Conservation (phyloP, 1,140 invertebrate species). For the Muscidifurax raptorellus region DNA sequence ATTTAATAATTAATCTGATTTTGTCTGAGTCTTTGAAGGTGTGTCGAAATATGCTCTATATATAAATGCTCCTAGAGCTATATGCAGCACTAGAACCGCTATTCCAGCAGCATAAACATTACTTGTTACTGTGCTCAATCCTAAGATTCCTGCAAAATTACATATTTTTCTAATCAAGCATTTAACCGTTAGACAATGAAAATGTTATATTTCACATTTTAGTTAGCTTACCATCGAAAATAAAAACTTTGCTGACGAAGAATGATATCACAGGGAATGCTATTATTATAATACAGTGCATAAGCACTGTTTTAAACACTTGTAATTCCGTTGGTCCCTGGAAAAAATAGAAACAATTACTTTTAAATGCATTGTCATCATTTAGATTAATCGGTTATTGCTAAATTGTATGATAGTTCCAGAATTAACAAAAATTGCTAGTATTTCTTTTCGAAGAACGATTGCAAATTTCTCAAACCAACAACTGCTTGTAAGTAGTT, state of each 20-base stretch:
- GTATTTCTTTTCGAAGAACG: background rate
- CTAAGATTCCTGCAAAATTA: slow-evolving; percentile 73
- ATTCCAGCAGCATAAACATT: slow-evolving; percentile 86
- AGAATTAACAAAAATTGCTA: background rate
- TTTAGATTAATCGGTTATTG: background rate
- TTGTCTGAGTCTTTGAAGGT: slow-evolving; percentile 60
- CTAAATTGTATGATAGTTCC: background rate
- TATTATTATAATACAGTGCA: slow-evolving; percentile 71
- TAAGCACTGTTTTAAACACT: slow-evolving; percentile 70
- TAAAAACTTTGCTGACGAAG: slow-evolving; percentile 69
- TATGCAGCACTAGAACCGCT: slow-evolving; percentile 82
- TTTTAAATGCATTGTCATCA: background rate
- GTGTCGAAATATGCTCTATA: slow-evolving; percentile 83
- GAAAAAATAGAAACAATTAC: slow-evolving; percentile 46
- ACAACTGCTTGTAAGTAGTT: background rate
- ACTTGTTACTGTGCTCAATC: slow-evolving; percentile 78
- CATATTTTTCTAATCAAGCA: background rate
- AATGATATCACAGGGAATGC: slow-evolving; percentile 70
- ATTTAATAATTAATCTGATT: slow-evolving; percentile 64
- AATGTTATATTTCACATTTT: background rate
- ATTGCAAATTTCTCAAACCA: background rate
- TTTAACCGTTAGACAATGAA: background rate
- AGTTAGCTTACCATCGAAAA: slow-evolving; percentile 70
- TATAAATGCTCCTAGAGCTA: slow-evolving; percentile 85
- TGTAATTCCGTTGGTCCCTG: slow-evolving; percentile 68